These are phyloP conservation scores for Octomys mimax DNA, from an alignment of 2,797 vertebrate species.

Conservation along the genomic window DNA sequence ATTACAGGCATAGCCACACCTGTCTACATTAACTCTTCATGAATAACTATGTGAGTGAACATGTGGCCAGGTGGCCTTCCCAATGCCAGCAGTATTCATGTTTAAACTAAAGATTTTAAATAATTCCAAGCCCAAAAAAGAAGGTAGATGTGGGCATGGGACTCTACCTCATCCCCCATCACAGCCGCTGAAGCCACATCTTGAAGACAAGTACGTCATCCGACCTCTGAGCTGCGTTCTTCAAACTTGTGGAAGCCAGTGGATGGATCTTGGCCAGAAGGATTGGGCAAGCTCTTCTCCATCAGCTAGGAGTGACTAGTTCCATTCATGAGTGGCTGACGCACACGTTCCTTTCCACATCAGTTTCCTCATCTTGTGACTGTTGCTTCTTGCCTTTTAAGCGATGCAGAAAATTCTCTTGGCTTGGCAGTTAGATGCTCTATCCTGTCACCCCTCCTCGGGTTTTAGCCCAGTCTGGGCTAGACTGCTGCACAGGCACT, in stretches of 20 bases:
- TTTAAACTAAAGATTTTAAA: not conserved
- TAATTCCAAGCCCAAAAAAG: not conserved
- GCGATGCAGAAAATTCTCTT: not conserved
- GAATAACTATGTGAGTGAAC: not conserved
- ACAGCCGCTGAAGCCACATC: not conserved
- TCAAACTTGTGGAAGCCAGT: not conserved
- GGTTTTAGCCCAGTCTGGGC: not conserved
- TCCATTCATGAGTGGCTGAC: slow-evolving; percentile 78
- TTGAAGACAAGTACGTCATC: not conserved
- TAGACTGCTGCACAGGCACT: rapidly evolving
- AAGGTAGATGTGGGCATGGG: not conserved
- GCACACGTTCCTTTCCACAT: not conserved
- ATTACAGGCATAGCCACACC: not conserved
- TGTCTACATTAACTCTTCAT: not conserved
- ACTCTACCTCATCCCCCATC: not conserved
- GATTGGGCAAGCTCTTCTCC: not conserved
- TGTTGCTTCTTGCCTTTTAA: not conserved
- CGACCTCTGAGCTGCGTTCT: not conserved
- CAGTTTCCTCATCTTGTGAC: not conserved
- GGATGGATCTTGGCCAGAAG: not conserved
- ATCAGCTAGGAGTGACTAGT: slow-evolving; percentile 76
- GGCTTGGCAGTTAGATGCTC: not conserved
- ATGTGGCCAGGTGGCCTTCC: not conserved
- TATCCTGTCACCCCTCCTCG: not conserved
- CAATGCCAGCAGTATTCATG: not conserved